These are phyloP conservation scores for Pao palembangensis DNA, from an alignment of 2,113 vertebrate species.

Conservation along the genomic window DNA sequence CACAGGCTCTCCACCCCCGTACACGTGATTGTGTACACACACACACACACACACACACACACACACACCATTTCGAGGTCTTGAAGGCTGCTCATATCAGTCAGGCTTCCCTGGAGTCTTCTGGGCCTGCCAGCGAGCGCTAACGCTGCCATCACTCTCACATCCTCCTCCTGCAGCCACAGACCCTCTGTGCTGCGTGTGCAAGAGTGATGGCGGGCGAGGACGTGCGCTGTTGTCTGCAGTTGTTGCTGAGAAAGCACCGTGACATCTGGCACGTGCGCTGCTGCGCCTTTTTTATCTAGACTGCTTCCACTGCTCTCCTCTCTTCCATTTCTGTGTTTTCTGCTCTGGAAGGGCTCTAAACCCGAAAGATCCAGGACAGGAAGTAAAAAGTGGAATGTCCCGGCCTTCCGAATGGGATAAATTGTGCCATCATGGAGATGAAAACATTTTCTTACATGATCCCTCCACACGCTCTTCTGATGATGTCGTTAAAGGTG, in stretches of 20 bases:
- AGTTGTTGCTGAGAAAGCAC: constrained; percentile 37
- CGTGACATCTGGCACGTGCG: constrained; percentile 30
- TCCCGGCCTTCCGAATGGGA: too few species aligned
- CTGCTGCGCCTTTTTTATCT: constrained; percentile 13
- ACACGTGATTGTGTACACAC: constrained; percentile 6
- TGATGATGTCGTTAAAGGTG: too few species aligned
- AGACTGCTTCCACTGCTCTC: background rate
- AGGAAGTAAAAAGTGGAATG: constrained; percentile 13
- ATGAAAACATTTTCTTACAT: too few species aligned
- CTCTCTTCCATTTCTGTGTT: background rate
- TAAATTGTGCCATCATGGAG: too few species aligned
- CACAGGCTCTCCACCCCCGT: background rate
- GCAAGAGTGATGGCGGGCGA: constrained; percentile 28
- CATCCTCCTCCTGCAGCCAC: constrained; percentile 48
- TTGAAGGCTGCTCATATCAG: constrained; percentile 52
- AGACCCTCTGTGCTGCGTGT: constrained; percentile 22
- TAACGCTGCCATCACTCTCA: constrained; percentile 54
- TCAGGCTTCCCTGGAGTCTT: constrained; percentile 55
- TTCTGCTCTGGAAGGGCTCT: constrained; percentile 32
- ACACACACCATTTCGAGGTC: constrained; percentile 20
- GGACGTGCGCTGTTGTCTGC: constrained; percentile 49
- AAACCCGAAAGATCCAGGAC: constrained; percentile 42
- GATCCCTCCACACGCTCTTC: too few species aligned
- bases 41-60: background rate
- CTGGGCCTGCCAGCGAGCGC: constrained; percentile 39